These are phyloP conservation scores for Rhinoraja longicauda DNA, from an alignment of 2,797 vertebrate genomes.

Conservation along the genomic window DNA sequence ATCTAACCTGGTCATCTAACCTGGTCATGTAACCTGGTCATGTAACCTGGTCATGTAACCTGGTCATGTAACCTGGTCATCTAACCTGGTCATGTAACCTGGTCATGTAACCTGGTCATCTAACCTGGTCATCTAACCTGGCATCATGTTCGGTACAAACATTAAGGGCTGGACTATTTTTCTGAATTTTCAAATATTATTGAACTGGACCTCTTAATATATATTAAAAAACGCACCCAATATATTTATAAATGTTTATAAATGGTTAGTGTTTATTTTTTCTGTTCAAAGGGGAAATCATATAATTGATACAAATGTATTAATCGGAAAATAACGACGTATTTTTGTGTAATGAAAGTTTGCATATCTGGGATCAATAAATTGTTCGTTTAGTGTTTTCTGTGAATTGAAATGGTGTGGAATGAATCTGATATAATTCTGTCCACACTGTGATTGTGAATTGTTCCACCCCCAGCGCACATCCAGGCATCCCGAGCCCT, in stretches of 20 bases:
- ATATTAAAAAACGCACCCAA: not conserved
- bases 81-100: too few species aligned
- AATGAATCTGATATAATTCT: not conserved
- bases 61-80: too few species aligned
- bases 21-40: too few species aligned
- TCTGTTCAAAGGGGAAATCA: not conserved
- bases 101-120: too few species aligned
- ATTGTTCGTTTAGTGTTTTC: not conserved
- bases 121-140: too few species aligned
- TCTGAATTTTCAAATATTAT: not conserved
- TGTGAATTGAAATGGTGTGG: not conserved
- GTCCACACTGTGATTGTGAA: not conserved
- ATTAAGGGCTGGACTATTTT: not conserved
- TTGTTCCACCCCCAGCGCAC: constrained; percentile 65
- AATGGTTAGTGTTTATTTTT: too few species aligned
- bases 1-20: too few species aligned
- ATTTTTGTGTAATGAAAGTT: not conserved
- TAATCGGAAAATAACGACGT: not conserved
- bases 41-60: too few species aligned
- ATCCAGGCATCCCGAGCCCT: constrained; percentile 90
- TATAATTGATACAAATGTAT: not conserved
- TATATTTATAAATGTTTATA: not conserved
- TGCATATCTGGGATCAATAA: not conserved
- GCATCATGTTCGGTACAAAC: too few species aligned
- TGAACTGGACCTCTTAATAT: not conserved